A percentile compares a stretch with the other conserved stretches of the same genome.
These are phyloP conservation scores for Hyperoplus lanceolatus DNA, from an alignment of 2,797 vertebrate genomes.

Conservation along the genomic window DNA sequence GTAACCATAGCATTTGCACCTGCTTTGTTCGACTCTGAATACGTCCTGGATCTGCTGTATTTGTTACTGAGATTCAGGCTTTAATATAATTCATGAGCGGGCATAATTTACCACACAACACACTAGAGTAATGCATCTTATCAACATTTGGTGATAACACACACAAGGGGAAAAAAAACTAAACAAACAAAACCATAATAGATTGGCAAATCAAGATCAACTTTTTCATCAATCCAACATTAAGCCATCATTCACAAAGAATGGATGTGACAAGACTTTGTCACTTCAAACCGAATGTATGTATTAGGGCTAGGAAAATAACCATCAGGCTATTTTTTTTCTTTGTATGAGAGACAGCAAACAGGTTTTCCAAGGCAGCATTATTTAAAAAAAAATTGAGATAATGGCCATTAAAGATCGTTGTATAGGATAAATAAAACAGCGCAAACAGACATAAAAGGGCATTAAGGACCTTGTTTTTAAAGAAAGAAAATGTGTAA, in stretches of 20 bases:
- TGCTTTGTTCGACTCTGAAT: slow-evolving; percentile 24
- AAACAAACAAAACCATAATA: slow-evolving; percentile 21
- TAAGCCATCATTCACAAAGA: slow-evolving; percentile 12
- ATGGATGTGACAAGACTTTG: slow-evolving; percentile 1
- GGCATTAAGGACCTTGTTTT: too few species aligned
- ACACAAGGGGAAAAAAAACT: slow-evolving; percentile 12
- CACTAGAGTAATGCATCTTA: slow-evolving; percentile 8
- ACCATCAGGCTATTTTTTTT: too few species aligned
- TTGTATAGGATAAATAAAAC: too few species aligned
- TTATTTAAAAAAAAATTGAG: too few species aligned
- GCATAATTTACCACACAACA: slow-evolving; percentile 29
- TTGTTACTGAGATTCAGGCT: slow-evolving; percentile 2
- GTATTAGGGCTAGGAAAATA: too few species aligned
- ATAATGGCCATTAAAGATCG: too few species aligned
- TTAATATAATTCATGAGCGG: neutral
- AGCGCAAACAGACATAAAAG: too few species aligned
- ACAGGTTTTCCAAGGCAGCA: too few species aligned
- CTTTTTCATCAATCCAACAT: neutral
- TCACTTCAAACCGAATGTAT: neutral
- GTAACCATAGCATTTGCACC: slow-evolving; percentile 14
- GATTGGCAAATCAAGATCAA: neutral
- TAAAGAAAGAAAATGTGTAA: too few species aligned
- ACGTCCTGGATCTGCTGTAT: slow-evolving; percentile 10
- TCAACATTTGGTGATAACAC: slow-evolving; percentile 15
- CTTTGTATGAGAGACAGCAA: too few species aligned